phyloP scores from a whole-genome alignment of 2,797 vertebrate species.

The Argyrosomus regius region DNA sequence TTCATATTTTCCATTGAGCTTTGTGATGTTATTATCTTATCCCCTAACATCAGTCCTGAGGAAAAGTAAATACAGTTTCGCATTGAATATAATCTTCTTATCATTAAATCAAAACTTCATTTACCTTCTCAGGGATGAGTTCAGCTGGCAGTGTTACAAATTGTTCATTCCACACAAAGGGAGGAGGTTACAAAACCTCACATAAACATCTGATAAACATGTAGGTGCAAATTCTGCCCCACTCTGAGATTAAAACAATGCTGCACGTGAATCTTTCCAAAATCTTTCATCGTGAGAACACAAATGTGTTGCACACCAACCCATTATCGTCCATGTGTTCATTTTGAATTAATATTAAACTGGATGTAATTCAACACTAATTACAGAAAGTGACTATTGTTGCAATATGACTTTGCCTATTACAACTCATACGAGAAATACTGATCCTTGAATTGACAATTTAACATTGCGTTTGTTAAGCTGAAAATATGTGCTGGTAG shows the following conservation, averaged over 20 bases:
- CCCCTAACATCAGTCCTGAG: constrained; percentile 3
- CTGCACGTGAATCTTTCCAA: background rate
- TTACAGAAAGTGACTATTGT: background rate
- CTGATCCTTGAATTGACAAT: background rate
- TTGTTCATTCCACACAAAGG: constrained; percentile 7
- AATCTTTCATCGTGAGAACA: background rate
- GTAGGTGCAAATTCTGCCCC: background rate
- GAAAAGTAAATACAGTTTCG: background rate
- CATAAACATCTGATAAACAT: constrained; percentile 20
- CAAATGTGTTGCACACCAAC: background rate
- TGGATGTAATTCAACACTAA: background rate
- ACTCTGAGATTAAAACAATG: too few relatives aligned
- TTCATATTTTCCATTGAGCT: background rate
- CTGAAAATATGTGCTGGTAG: background rate
- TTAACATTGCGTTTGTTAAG: background rate
- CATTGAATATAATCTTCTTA: background rate
- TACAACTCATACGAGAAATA: background rate
- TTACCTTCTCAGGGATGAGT: background rate
- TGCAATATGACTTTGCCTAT: background rate
- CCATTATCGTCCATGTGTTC: background rate
- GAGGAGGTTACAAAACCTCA: background rate
- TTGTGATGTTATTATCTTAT: background rate
- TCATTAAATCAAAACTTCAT: background rate
- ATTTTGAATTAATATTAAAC: background rate
- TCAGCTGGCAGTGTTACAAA: background rate